phyloP scores from a whole-genome alignment of 2,888 invertebrate species.

The Meta bourneti region DNA sequence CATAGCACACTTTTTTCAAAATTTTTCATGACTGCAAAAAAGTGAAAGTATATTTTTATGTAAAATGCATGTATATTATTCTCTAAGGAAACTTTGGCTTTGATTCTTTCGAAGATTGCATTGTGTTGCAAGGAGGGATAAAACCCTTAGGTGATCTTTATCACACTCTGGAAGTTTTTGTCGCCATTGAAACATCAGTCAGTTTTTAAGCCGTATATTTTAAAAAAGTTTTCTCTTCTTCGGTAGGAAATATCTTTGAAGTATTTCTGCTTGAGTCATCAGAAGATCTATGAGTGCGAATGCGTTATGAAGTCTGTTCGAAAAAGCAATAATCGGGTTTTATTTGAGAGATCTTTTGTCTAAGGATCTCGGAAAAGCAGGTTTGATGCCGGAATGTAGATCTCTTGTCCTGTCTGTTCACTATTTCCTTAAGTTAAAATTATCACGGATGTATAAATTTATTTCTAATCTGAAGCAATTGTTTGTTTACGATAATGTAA shows the following conservation, averaged over 20 bases:
- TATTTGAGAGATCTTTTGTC: too few relatives aligned
- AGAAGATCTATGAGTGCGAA: background rate
- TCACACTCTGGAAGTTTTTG: slow-evolving; percentile 20
- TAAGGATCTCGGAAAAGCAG: too few relatives aligned
- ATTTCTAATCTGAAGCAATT: too few relatives aligned
- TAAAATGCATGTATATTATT: slow-evolving; percentile 36
- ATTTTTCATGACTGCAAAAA: slow-evolving; percentile 17
- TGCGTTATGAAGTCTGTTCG: background rate
- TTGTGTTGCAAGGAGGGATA: slow-evolving; percentile 12
- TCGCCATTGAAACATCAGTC: background rate
- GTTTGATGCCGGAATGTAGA: too few relatives aligned
- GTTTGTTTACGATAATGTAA: too few relatives aligned
- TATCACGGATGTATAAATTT: too few relatives aligned
- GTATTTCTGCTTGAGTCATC: background rate
- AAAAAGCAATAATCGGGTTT: too few relatives aligned
- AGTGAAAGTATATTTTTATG: slow-evolving; percentile 44
- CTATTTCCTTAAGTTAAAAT: too few relatives aligned
- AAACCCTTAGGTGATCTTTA: slow-evolving; percentile 43
- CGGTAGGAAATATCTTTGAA: background rate
- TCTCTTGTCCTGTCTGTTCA: too few relatives aligned
- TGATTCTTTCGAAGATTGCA: background rate
- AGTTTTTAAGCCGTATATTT: background rate
- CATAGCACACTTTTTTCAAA: background rate
- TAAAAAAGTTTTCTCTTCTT: background rate
- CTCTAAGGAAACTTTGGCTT: background rate